phyloP scores from a whole-genome alignment of 2,888 invertebrate species.

The Mechanitis mazaeus region DNA sequence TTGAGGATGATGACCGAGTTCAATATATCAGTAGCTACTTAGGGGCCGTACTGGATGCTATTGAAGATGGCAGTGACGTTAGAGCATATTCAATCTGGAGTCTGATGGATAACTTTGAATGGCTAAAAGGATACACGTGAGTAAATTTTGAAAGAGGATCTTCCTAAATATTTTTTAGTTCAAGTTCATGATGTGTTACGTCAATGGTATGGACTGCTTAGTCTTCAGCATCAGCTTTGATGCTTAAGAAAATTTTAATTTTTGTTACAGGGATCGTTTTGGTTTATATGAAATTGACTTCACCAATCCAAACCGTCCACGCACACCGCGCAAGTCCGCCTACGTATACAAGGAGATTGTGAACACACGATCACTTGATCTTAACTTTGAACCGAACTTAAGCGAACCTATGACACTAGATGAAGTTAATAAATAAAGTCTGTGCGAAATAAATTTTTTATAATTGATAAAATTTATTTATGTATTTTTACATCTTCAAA shows the following conservation, averaged over 20 bases:
- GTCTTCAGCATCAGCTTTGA: too few relatives aligned
- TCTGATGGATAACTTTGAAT: slow-evolving; percentile 80
- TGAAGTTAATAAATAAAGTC: not conserved
- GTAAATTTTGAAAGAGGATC: slow-evolving; percentile 22
- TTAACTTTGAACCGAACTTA: slow-evolving; percentile 38
- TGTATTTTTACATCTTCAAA: too few relatives aligned
- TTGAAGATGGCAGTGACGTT: slow-evolving; percentile 61
- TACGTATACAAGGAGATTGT: slow-evolving; percentile 69
- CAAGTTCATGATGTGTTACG: too few relatives aligned
- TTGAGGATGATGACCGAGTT: slow-evolving; percentile 59
- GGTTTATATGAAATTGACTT: slow-evolving; percentile 82
- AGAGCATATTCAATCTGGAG: slow-evolving; percentile 77
- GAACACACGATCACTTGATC: slow-evolving; percentile 44
- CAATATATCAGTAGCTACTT: slow-evolving; percentile 54
- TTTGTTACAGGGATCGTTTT: slow-evolving; percentile 70
- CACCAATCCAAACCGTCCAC: slow-evolving; percentile 70
- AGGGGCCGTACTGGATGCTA: slow-evolving; percentile 55
- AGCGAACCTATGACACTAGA: slow-evolving; percentile 7
- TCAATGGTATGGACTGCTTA: too few relatives aligned
- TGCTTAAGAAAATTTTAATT: too few relatives aligned
- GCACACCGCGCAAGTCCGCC: slow-evolving; percentile 79
- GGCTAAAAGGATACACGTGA: slow-evolving; percentile 75
- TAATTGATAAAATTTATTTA: too few relatives aligned
- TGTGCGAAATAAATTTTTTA: too few relatives aligned
- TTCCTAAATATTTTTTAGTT: not conserved